Evolutionary conservation across 2,113 vertebrate genomes (phyloP).

Genomic region (Labeo catla): DNA sequence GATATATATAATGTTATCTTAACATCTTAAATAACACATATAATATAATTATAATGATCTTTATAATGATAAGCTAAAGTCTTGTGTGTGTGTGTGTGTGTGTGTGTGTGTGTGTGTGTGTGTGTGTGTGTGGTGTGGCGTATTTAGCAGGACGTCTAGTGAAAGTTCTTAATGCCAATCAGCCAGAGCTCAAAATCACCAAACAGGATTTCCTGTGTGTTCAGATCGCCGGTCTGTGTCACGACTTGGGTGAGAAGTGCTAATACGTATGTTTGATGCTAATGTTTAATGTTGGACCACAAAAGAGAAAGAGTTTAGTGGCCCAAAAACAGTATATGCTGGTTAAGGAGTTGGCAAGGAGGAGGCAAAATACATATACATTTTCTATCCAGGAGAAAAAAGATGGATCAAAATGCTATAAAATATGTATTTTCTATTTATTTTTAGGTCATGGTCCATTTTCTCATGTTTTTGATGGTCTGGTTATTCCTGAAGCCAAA

Average conservation of each 20-base stretch:
- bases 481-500: neutral
- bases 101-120: neutral
- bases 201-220: constrained; percentile 88
- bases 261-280: neutral
- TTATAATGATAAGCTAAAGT: neutral
- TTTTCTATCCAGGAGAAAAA: no score
- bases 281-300: no score
- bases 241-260: constrained; percentile 85
- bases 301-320: no score
- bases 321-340: no score
- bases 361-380: no score
- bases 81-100: neutral
- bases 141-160: constrained; percentile 86
- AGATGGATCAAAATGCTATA: no score
- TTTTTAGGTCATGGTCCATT: constrained; percentile 2
- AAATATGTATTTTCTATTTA: neutral
- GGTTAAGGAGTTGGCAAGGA: no score
- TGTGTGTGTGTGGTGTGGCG: constrained; percentile 66
- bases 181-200: constrained; percentile 86
- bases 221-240: constrained; percentile 94
- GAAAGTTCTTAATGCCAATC: constrained; percentile 79
- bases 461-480: constrained; percentile 1
- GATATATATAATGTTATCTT: no score
- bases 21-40: neutral
- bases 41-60: neutral